These are phyloP conservation scores for Thaleichthys pacificus DNA, from an alignment of 2,797 vertebrate species.

Conservation along the genomic window DNA sequence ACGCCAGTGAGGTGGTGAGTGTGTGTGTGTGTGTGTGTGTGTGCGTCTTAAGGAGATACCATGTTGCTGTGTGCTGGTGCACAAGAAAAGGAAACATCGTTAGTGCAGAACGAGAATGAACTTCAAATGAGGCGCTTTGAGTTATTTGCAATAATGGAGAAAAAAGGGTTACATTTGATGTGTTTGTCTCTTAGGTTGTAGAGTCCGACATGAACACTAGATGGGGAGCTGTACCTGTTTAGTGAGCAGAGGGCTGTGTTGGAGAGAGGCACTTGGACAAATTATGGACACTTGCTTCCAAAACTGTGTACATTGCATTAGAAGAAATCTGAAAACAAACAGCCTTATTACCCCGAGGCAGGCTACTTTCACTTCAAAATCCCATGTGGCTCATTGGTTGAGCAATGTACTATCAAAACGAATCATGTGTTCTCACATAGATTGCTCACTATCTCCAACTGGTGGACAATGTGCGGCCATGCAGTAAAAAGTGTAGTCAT, in stretches of 20 bases:
- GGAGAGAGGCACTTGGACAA: not conserved
- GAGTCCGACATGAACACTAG: not conserved
- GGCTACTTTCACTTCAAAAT: too few relatives aligned
- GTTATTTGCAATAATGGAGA: not conserved
- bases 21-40: not conserved
- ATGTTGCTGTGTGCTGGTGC: not conserved
- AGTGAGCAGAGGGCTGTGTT: not conserved
- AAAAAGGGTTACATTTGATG: not conserved
- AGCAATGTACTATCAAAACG: not conserved
- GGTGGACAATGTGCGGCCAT: not conserved
- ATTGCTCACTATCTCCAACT: not conserved
- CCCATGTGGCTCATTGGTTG: not conserved
- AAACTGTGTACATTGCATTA: not conserved
- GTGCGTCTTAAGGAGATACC: not conserved
- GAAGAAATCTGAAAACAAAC: too few relatives aligned
- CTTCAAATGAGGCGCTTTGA: not conserved
- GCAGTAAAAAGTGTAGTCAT: too few relatives aligned
- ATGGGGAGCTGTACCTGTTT: not conserved
- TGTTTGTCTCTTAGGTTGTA: not conserved
- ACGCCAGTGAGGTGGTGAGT: not conserved
- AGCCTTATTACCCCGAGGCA: too few relatives aligned
- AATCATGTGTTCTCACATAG: not conserved
- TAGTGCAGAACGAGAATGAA: not conserved
- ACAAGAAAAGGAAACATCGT: not conserved
- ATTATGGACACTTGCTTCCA: not conserved